Percentiles rank a stretch among this genome's conserved stretches.
These are phyloP conservation scores for Probaryconus sp. DNA, from an alignment of 1,140 invertebrate species.

Conservation along the genomic window DNA sequence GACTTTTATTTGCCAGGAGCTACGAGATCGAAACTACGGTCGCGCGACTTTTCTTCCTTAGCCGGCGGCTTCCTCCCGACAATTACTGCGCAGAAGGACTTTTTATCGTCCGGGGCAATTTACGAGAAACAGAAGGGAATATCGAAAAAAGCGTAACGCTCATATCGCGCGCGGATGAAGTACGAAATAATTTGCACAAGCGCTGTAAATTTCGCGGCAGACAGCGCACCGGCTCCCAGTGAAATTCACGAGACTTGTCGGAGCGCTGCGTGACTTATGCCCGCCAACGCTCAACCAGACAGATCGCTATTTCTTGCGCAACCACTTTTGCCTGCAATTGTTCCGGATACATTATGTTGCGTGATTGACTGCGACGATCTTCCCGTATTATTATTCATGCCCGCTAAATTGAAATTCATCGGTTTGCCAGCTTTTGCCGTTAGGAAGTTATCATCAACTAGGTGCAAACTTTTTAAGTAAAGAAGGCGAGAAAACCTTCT, in stretches of 20 bases:
- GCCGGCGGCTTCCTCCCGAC: too few relatives aligned
- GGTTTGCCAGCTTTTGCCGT: constrained; percentile 28
- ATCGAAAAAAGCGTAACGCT: constrained; percentile 46
- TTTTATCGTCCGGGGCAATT: constrained; percentile 37
- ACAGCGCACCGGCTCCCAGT: constrained; percentile 45
- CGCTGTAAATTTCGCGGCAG: constrained; percentile 50
- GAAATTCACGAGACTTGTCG: constrained; percentile 48
- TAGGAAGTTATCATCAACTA: constrained; percentile 40
- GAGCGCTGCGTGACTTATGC: constrained; percentile 52
- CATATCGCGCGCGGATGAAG: constrained; percentile 35
- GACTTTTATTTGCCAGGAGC: constrained; percentile 12
- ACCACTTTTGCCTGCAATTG: constrained; percentile 59
- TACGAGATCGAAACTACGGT: constrained; percentile 8
- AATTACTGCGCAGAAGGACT: constrained; percentile 30
- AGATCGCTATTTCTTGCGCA: constrained; percentile 55
- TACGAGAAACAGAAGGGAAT: constrained; percentile 20
- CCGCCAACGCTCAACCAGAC: constrained; percentile 51
- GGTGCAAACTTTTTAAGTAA: constrained; percentile 26
- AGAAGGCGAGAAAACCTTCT: too few relatives aligned
- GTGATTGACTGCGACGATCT: constrained; percentile 59
- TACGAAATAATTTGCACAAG: constrained; percentile 55
- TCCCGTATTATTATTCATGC: constrained; percentile 50
- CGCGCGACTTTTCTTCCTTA: neutral
- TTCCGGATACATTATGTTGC: constrained; percentile 52
- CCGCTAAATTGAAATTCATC: constrained; percentile 56